phyloP scores from a whole-genome alignment of 2,888 invertebrate species.

The Himalopsyche kuldschensis region DNA sequence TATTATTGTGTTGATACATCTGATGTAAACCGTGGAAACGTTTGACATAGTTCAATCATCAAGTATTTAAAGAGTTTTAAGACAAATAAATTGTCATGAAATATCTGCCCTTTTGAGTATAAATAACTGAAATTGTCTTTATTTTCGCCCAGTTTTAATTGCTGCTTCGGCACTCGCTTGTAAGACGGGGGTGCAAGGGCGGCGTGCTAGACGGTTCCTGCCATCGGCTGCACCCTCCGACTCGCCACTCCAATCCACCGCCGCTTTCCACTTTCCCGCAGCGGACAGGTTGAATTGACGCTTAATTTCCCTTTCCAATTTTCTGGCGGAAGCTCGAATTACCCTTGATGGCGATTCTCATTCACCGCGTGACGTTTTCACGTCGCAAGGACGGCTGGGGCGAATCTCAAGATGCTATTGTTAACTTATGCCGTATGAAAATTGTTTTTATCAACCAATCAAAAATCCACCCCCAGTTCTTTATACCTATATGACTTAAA shows the following conservation, averaged over 20 bases:
- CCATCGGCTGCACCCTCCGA: neutral
- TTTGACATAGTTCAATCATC: neutral
- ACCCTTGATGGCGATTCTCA: neutral
- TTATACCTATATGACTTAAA: too few species aligned
- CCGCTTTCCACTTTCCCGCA: neutral
- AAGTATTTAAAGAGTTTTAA: neutral
- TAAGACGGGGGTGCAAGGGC: neutral
- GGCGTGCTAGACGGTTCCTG: neutral
- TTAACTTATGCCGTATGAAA: neutral
- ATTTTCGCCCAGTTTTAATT: neutral
- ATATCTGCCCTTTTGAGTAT: neutral
- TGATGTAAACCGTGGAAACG: too few species aligned
- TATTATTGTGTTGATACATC: too few species aligned
- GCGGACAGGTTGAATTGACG: conserved; percentile 4
- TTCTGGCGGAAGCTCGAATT: neutral
- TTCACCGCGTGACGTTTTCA: neutral
- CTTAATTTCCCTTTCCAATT: conserved; percentile 3
- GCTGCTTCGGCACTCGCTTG: neutral
- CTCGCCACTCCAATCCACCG: neutral
- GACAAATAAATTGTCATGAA: neutral
- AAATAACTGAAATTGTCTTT: neutral
- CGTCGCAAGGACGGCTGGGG: neutral
- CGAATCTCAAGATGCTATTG: neutral
- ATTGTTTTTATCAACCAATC: neutral
- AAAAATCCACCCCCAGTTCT: too few species aligned